Conservation (phyloP, 2,113 vertebrate species). For the Casuarius casuarius region DNA sequence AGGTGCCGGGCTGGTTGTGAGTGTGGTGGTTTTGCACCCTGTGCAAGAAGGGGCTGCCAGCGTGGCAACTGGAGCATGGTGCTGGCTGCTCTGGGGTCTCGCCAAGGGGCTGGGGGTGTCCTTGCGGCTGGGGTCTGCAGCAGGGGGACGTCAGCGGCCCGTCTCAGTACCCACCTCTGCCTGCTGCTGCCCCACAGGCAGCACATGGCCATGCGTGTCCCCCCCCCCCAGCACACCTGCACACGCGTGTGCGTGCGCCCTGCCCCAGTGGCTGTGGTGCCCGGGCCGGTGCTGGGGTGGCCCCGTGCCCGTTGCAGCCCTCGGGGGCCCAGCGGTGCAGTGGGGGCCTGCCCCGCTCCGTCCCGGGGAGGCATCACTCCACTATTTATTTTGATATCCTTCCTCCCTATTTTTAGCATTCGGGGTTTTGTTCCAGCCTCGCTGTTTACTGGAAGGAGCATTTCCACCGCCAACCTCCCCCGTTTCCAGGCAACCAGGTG, state of each 20-base stretch:
- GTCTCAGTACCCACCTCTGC: too few species aligned
- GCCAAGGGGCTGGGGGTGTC: too few species aligned
- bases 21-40: background rate
- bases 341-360: background rate
- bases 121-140: too few species aligned
- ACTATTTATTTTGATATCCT: conserved; percentile 25
- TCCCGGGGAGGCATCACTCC: background rate
- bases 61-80: background rate
- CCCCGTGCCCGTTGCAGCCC: too few species aligned
- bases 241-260: background rate
- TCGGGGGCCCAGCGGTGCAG: fast-evolving
- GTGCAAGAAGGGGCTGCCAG: background rate
- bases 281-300: too few species aligned
- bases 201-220: background rate
- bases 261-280: background rate
- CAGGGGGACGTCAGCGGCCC: background rate
- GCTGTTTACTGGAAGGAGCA: conserved; percentile 67
- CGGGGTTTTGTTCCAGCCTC: conserved; percentile 60
- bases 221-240: too few species aligned
- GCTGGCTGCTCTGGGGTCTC: background rate
- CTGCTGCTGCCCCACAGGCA: too few species aligned
- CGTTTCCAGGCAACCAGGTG: conserved; percentile 71
- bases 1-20: background rate
- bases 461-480: conserved; percentile 40
- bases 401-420: conserved; percentile 67